Evolutionary conservation across 2,888 invertebrate species (phyloP).

Genomic region (Strigamia transsilvanica): DNA sequence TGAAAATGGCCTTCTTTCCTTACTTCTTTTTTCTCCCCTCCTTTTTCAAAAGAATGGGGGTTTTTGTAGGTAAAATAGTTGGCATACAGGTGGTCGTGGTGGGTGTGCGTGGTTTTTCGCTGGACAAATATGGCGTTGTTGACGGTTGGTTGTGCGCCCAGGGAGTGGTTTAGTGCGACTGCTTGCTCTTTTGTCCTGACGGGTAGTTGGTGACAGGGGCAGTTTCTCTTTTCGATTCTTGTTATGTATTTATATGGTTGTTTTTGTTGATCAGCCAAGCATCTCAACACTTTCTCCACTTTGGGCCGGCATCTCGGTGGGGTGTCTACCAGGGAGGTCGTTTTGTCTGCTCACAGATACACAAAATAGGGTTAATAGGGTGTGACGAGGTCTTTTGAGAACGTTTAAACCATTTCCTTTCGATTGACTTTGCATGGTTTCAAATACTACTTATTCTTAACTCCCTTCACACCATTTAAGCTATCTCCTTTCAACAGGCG

Average conservation of each 20-base stretch:
- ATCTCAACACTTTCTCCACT: conserved; percentile 39
- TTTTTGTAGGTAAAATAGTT: conserved; percentile 31
- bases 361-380: conserved; percentile 28
- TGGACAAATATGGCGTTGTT: conserved; percentile 29
- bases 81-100: conserved; percentile 24
- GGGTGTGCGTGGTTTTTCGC: conserved; percentile 17
- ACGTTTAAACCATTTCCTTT: conserved; percentile 36
- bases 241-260: conserved; percentile 15
- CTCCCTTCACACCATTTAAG: background rate
- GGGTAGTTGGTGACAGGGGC: conserved; percentile 16
- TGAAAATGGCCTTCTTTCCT: conserved; percentile 2
- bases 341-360: conserved; percentile 11
- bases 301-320: conserved; percentile 25
- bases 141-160: background rate
- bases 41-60: background rate
- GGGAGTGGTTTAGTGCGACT: conserved; percentile 18
- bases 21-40: background rate
- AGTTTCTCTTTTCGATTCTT: conserved; percentile 22
- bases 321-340: conserved; percentile 15
- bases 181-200: conserved; percentile 34
- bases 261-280: conserved; percentile 23
- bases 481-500: background rate
- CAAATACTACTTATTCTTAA: background rate
- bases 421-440: conserved; percentile 17
- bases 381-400: conserved; percentile 5